Conservation (phyloP, 1,140 invertebrate species). For the Antheraea pernyi region DNA sequence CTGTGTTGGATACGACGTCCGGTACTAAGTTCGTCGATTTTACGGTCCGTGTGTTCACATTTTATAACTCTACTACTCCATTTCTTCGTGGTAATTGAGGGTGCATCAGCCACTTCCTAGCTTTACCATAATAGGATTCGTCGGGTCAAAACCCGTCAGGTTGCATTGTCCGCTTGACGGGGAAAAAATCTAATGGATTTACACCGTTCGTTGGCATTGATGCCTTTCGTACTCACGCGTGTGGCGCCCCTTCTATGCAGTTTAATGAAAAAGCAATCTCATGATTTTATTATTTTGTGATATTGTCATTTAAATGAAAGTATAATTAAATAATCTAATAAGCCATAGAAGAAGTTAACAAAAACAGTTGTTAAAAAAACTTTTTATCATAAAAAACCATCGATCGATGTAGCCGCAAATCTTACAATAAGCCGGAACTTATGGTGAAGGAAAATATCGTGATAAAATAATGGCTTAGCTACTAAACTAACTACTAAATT, state of each 20-base stretch:
- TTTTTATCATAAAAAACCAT: too few relatives aligned
- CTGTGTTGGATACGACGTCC: neutral
- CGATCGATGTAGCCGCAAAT: too few relatives aligned
- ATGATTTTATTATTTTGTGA: too few relatives aligned
- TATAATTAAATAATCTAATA: too few relatives aligned
- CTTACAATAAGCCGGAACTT: too few relatives aligned
- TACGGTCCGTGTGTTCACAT: constrained; percentile 21
- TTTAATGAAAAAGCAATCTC: too few relatives aligned
- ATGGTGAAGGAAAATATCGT: too few relatives aligned
- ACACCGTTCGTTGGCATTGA: constrained; percentile 1
- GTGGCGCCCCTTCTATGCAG: neutral
- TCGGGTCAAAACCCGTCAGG: constrained; percentile 28
- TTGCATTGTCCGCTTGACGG: constrained; percentile 14
- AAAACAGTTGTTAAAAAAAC: too few relatives aligned
- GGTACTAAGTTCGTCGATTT: neutral
- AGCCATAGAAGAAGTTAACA: too few relatives aligned
- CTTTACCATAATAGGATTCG: constrained; percentile 44
- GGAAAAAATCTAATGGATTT: constrained; percentile 37
- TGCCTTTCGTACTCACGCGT: neutral
- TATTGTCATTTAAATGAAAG: too few relatives aligned
- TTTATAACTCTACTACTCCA: constrained; percentile 30
- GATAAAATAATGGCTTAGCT: too few relatives aligned
- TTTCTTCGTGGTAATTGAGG: constrained; percentile 59
- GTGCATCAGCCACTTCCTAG: constrained; percentile 46
- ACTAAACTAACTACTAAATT: too few relatives aligned